Evolutionary conservation across 2,888 invertebrate species (phyloP).

Genomic region (Gnatocerus cornutus): DNA sequence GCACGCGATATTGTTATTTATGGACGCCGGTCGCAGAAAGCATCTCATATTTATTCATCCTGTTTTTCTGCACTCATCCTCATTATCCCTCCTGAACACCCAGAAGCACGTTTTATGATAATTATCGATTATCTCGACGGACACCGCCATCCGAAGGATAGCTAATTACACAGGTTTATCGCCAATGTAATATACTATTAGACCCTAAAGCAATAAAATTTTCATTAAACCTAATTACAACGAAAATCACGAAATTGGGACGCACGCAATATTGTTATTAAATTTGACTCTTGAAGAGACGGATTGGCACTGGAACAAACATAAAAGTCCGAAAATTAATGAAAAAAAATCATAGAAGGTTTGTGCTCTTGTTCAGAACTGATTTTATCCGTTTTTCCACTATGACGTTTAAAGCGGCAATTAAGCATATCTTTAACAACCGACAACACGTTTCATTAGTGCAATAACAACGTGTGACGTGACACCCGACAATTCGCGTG

Average conservation of each 20-base stretch:
- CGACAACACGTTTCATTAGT: conserved; percentile 21
- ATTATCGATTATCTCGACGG: conserved; percentile 29
- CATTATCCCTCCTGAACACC: background rate
- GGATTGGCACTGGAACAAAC: background rate
- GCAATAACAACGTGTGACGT: conserved; percentile 20
- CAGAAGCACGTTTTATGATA: conserved; percentile 20
- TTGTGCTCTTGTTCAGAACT: background rate
- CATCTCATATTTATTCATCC: conserved; percentile 1
- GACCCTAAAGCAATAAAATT: conserved; percentile 33
- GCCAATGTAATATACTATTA: conserved; percentile 29
- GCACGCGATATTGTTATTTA: conserved; percentile 38
- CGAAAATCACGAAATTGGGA: conserved; percentile 33
- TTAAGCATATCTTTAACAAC: conserved; percentile 21
- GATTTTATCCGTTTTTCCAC: conserved; percentile 10
- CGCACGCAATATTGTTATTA: conserved; percentile 35
- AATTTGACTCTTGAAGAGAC: conserved; percentile 9
- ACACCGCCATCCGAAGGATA: conserved; percentile 13
- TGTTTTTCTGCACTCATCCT: conserved; percentile 1
- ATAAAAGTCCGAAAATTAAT: conserved; percentile 15
- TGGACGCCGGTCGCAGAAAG: background rate
- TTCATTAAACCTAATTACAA: conserved; percentile 34
- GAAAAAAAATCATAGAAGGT: background rate
- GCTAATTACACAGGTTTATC: conserved; percentile 33
- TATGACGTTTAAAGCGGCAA: conserved; percentile 13
- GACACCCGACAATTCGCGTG: conserved; percentile 15